Conservation (phyloP, 1,140 invertebrate species). For the Nasonia longicornis region DNA sequence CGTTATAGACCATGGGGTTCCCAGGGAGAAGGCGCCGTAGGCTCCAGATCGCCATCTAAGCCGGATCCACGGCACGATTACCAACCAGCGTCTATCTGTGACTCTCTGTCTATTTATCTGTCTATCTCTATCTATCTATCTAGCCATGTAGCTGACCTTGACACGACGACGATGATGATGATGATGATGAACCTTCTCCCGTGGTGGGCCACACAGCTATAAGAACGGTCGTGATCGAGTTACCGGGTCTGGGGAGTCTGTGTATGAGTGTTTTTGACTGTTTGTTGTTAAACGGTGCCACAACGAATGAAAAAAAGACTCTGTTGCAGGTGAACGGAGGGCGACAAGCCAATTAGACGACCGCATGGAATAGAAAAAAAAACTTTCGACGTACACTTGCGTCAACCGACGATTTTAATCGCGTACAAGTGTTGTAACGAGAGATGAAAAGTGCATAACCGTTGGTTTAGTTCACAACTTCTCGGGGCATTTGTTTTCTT, state of each 20-base stretch:
- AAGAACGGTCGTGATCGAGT: background rate
- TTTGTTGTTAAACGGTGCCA: background rate
- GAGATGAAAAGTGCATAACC: background rate
- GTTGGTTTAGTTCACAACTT: background rate
- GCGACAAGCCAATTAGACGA: background rate
- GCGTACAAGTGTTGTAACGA: background rate
- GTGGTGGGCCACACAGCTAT: background rate
- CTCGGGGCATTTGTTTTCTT: conserved; percentile 20
- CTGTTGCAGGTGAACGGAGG: background rate
- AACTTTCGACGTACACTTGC: no score
- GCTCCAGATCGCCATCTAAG: conserved; percentile 49
- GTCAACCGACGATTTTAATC: background rate
- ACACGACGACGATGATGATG: background rate
- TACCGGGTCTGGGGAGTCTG: background rate
- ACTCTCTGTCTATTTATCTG: background rate
- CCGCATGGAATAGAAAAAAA: background rate
- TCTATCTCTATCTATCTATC: background rate
- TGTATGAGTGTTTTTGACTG: background rate
- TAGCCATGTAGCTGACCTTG: background rate
- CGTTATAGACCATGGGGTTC: conserved; percentile 61
- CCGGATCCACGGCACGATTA: conserved; percentile 29
- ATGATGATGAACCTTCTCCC: conserved; percentile 11
- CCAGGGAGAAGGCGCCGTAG: conserved; percentile 59
- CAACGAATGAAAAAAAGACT: conserved; percentile 13
- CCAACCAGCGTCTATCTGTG: background rate